These are phyloP conservation scores for Drosophila dunni DNA, from an alignment of 1,140 invertebrate species.

Conservation along the genomic window DNA sequence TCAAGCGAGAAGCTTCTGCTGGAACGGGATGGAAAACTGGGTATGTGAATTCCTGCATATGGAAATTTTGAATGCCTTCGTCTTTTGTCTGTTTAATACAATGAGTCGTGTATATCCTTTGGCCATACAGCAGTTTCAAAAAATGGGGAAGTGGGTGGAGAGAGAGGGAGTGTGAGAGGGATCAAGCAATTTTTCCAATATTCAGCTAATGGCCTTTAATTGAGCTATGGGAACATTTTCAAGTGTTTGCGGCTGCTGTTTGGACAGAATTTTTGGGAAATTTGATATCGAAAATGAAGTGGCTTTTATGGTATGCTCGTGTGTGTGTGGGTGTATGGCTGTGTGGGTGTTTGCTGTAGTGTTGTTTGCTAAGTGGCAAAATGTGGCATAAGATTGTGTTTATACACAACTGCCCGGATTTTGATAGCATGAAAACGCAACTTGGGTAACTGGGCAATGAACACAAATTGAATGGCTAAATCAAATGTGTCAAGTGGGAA, in stretches of 20 bases:
- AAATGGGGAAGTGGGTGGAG: not conserved
- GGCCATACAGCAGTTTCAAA: conserved; percentile 58
- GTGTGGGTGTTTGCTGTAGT: conserved; percentile 3
- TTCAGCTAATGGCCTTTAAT: conserved; percentile 79
- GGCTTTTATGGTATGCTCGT: conserved; percentile 28
- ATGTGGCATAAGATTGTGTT: conserved; percentile 34
- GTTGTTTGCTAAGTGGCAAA: conserved; percentile 53
- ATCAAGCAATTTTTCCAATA: conserved; percentile 29
- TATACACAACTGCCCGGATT: conserved; percentile 3
- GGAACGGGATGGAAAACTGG: not conserved
- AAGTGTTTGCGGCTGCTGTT: conserved; percentile 79
- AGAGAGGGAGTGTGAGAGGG: not conserved
- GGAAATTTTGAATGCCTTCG: conserved; percentile 57
- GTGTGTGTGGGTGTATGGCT: conserved; percentile 10
- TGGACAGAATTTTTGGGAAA: conserved; percentile 62
- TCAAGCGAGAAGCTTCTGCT: conserved; percentile 14
- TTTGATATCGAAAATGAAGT: conserved; percentile 76
- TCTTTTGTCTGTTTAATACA: conserved; percentile 73
- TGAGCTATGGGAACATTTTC: conserved; percentile 78
- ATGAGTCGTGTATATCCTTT: conserved; percentile 75
- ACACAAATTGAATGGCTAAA: conserved; percentile 9
- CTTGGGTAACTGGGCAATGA: conserved; percentile 1
- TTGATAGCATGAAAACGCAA: not conserved
- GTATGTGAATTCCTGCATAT: conserved; percentile 71
- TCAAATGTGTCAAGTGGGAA: conserved; percentile 21